Conservation (phyloP, 2,888 invertebrate genomes). For the Diarsia rubi region DNA sequence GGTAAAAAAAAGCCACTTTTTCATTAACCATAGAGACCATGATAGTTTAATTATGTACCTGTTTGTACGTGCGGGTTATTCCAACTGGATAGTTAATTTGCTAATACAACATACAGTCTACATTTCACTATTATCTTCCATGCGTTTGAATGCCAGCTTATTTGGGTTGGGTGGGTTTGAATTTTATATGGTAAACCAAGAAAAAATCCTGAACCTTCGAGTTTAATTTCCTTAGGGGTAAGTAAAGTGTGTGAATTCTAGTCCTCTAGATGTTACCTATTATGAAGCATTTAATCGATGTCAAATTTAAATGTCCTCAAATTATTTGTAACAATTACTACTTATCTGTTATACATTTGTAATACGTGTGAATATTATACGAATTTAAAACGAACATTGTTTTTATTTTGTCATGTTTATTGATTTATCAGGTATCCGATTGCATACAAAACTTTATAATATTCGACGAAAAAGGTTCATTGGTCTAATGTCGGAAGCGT, state of each 20-base stretch:
- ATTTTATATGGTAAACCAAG: neutral
- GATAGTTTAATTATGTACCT: slow-evolving; percentile 6
- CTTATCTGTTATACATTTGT: slow-evolving; percentile 66
- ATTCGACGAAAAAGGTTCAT: too few species aligned
- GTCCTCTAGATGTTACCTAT: slow-evolving; percentile 15
- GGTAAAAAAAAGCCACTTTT: slow-evolving; percentile 27
- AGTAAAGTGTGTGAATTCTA: slow-evolving; percentile 13
- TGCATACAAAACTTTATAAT: neutral
- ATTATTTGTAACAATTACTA: slow-evolving; percentile 28
- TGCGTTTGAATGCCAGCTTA: neutral
- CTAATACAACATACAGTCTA: neutral
- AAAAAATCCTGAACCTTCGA: neutral
- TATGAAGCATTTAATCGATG: slow-evolving; percentile 4
- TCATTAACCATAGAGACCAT: slow-evolving; percentile 9
- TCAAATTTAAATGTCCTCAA: slow-evolving; percentile 22
- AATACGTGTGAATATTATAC: slow-evolving; percentile 58
- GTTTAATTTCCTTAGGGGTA: slow-evolving; percentile 12
- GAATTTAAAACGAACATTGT: slow-evolving; percentile 19
- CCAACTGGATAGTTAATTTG: neutral
- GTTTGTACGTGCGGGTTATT: slow-evolving; percentile 2
- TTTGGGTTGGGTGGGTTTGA: too few species aligned
- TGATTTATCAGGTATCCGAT: too few species aligned
- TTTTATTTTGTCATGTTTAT: neutral
- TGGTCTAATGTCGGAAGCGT: neutral
- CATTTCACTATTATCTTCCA: neutral